These are phyloP conservation scores for Idaea dimidiata DNA, from an alignment of 2,888 invertebrate genomes.

Conservation along the genomic window DNA sequence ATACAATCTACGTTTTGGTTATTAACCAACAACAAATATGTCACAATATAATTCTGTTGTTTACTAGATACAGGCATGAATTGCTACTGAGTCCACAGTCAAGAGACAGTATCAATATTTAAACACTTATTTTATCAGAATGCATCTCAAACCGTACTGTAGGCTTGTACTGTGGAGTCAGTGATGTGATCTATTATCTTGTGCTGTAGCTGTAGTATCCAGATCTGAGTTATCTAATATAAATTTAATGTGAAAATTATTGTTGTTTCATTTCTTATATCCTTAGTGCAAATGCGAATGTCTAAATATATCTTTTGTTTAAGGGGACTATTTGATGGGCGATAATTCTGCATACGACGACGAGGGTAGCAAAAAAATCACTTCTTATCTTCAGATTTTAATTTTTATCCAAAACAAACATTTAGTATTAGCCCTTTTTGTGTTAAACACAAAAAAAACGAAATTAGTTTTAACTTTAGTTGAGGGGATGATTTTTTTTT, in stretches of 20 bases:
- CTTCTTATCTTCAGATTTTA: too few species aligned
- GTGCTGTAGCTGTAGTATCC: conserved; percentile 58
- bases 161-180: neutral
- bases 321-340: neutral
- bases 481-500: too few species aligned
- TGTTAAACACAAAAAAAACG: too few species aligned
- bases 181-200: conserved; percentile 24
- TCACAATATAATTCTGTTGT: neutral
- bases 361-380: too few species aligned
- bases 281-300: conserved; percentile 49
- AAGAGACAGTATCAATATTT: neutral
- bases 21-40: neutral
- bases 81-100: neutral
- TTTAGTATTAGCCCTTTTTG: too few species aligned
- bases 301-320: neutral
- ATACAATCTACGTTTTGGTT: neutral
- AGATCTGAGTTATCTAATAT: conserved; percentile 74
- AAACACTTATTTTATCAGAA: neutral
- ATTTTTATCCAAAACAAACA: too few species aligned
- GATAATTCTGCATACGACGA: too few species aligned
- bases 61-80: conserved; percentile 2
- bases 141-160: neutral
- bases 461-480: too few species aligned
- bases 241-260: conserved; percentile 74
- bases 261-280: conserved; percentile 68